Evolutionary conservation across 2,888 invertebrate genomes (phyloP).

Genomic region (Notodonta ziczac): DNA sequence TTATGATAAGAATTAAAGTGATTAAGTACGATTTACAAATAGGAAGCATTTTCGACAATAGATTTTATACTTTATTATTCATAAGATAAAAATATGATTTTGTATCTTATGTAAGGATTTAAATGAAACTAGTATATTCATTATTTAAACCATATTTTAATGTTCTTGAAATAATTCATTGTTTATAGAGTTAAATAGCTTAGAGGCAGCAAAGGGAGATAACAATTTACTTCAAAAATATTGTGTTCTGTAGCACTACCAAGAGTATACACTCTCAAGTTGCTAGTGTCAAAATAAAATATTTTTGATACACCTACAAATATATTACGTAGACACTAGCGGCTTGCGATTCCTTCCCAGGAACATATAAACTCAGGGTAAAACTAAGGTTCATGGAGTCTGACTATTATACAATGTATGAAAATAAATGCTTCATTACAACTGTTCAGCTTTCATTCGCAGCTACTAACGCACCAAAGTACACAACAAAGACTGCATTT

Average conservation of each 20-base stretch:
- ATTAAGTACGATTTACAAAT: background rate
- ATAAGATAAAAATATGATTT: background rate
- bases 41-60: background rate
- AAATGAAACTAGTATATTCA: background rate
- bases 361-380: no score
- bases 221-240: slow-evolving; percentile 35
- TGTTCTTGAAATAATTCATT: slow-evolving; percentile 26
- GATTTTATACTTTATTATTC: background rate
- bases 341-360: no score
- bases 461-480: slow-evolving; percentile 22
- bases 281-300: background rate
- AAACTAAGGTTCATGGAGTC: slow-evolving; percentile 6
- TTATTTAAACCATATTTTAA: slow-evolving; percentile 15
- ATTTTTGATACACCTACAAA: background rate
- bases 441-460: slow-evolving; percentile 22
- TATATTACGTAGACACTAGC: slow-evolving; percentile 18
- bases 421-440: slow-evolving; percentile 47
- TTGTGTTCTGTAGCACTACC: slow-evolving; percentile 11
- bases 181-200: slow-evolving; percentile 34
- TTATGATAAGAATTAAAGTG: background rate
- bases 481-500: slow-evolving; percentile 28
- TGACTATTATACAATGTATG: slow-evolving; percentile 31
- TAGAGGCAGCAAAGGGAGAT: slow-evolving; percentile 26
- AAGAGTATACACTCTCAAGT: slow-evolving; percentile 5
- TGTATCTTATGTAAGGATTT: background rate